phyloP scores from a whole-genome alignment of 2,797 vertebrate genomes.

The Chelon labrosus region DNA sequence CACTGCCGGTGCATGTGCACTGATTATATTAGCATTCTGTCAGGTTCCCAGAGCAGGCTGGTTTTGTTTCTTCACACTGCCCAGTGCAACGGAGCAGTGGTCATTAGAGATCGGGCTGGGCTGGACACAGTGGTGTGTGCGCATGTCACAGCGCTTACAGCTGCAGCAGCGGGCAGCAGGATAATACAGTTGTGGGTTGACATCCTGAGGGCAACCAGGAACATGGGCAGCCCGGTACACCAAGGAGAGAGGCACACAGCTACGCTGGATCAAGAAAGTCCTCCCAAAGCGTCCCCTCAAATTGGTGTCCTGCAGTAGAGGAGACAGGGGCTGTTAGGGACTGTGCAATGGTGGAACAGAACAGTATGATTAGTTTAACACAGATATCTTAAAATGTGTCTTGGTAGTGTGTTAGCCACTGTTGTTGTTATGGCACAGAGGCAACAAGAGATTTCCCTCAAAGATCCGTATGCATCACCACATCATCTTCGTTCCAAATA shows the following conservation, averaged over 20 bases:
- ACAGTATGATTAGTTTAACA: neutral
- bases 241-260: conserved; percentile 89
- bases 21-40: conserved; percentile 6
- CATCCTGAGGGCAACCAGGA: conserved; percentile 86
- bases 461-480: neutral
- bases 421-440: neutral
- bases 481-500: neutral
- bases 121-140: conserved; percentile 86
- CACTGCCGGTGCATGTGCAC: neutral
- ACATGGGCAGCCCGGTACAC: conserved; percentile 83
- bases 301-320: conserved; percentile 87
- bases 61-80: conserved; percentile 1
- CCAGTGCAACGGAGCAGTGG: conserved; percentile 36
- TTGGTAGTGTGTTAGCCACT: too few species aligned
- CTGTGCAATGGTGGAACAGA: neutral
- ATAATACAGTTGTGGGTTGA: conserved; percentile 87
- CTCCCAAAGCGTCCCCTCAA: conserved; percentile 86
- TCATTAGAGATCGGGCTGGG: conserved; percentile 54
- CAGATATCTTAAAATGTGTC: neutral
- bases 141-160: conserved; percentile 89
- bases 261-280: conserved; percentile 86
- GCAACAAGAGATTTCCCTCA: neutral
- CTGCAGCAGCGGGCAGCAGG: conserved; percentile 86
- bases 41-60: conserved; percentile 21
- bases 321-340: neutral